Conservation (phyloP, 2,888 invertebrate species). For the Platerodrilus igneus region DNA sequence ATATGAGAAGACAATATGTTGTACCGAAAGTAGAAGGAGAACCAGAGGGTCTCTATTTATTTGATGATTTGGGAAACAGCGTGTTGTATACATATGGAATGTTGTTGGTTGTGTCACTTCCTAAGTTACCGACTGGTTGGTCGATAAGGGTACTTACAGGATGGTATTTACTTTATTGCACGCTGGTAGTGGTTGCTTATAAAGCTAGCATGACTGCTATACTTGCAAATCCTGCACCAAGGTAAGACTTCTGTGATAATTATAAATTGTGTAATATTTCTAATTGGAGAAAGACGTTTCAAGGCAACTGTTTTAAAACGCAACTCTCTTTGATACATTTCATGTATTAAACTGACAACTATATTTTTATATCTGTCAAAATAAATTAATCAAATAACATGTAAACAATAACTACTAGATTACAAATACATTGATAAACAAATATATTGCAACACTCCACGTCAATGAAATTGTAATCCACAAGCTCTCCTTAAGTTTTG, state of each 20-base stretch:
- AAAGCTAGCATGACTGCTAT: conserved; percentile 82
- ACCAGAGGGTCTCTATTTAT: conserved; percentile 59
- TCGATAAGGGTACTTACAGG: conserved; percentile 75
- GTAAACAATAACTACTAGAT: too few species aligned
- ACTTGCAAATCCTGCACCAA: conserved; percentile 70
- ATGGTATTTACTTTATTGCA: conserved; percentile 84
- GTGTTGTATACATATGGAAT: conserved; percentile 77
- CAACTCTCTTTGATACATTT: too few species aligned
- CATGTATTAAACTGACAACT: too few species aligned
- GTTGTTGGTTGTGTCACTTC: conserved; percentile 73
- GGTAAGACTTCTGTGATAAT: conserved; percentile 46
- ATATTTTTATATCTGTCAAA: too few species aligned
- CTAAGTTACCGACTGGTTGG: conserved; percentile 74
- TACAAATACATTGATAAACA: too few species aligned
- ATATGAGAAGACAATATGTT: conserved; percentile 38
- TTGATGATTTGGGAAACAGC: conserved; percentile 68
- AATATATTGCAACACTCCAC: too few species aligned
- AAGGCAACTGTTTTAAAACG: too few species aligned
- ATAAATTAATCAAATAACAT: too few species aligned
- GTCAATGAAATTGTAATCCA: too few species aligned
- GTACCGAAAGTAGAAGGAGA: conserved; percentile 36
- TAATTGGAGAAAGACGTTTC: too few species aligned
- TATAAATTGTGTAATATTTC: too few species aligned
- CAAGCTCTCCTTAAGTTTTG: too few species aligned
- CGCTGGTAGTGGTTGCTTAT: conserved; percentile 74